Evolutionary conservation across 2,888 invertebrate genomes (phyloP).

Genomic region (Parthenolecanium corni): DNA sequence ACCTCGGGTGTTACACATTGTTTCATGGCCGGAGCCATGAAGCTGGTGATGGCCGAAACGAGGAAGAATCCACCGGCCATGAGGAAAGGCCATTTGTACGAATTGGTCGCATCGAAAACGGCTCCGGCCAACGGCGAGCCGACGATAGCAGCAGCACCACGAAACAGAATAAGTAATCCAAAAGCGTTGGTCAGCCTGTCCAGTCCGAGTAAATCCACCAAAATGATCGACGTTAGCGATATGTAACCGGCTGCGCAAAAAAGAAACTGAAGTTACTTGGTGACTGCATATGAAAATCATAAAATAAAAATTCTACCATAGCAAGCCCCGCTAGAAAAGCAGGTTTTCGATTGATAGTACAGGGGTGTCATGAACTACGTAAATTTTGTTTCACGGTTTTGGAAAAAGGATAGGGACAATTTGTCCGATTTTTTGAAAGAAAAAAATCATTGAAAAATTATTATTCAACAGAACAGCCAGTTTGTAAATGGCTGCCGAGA

Average conservation of each 20-base stretch:
- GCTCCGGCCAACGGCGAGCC: conserved; percentile 76
- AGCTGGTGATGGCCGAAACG: conserved; percentile 71
- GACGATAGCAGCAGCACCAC: conserved; percentile 85
- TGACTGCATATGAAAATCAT: background rate
- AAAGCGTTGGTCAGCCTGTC: conserved; percentile 95
- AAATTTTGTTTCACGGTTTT: too few relatives aligned
- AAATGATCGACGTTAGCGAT: conserved; percentile 91
- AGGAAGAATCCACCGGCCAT: conserved; percentile 84
- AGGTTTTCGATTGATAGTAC: too few relatives aligned
- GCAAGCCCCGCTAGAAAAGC: too few relatives aligned
- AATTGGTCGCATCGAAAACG: conserved; percentile 74
- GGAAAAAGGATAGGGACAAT: too few relatives aligned
- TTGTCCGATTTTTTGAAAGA: too few relatives aligned
- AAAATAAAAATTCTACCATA: conserved; percentile 1
- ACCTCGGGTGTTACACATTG: conserved; percentile 43
- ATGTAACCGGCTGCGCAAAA: conserved; percentile 88
- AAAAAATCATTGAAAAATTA: too few relatives aligned
- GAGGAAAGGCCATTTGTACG: conserved; percentile 81
- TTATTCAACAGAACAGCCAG: too few relatives aligned
- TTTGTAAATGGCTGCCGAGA: too few relatives aligned
- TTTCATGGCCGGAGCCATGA: conserved; percentile 63
- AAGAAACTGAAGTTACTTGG: conserved; percentile 2
- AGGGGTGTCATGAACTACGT: too few relatives aligned
- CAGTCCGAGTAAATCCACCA: conserved; percentile 89
- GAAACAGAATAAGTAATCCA: conserved; percentile 86